Evolutionary conservation across 2,797 vertebrate genomes (phyloP).

Genomic region (Meriones psammophilus): DNA sequence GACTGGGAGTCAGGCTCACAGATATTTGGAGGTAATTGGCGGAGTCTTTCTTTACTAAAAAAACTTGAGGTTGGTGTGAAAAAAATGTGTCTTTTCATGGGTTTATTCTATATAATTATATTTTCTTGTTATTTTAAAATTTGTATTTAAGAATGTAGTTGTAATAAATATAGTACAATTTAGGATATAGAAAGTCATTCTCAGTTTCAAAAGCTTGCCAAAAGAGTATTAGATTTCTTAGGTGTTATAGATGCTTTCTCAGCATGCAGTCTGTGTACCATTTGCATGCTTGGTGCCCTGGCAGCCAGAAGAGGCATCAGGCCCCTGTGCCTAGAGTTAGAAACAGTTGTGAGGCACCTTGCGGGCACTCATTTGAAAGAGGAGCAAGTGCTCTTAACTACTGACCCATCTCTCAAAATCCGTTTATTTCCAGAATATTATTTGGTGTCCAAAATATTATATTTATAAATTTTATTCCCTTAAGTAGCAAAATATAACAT

Average conservation of each 20-base stretch:
- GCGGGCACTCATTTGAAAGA: background rate
- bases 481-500: slow-evolving; percentile 43
- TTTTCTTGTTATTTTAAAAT: slow-evolving; percentile 48
- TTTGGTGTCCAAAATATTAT: slow-evolving; percentile 48
- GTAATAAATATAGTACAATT: slow-evolving; percentile 56
- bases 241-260: background rate
- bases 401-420: background rate
- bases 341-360: background rate
- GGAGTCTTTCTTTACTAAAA: slow-evolving; percentile 35
- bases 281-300: background rate
- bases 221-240: background rate
- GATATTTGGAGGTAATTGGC: background rate
- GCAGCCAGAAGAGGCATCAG: background rate
- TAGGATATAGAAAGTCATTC: slow-evolving; percentile 24
- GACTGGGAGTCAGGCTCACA: background rate
- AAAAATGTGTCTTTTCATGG: background rate
- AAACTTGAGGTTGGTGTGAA: slow-evolving; percentile 20
- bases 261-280: background rate
- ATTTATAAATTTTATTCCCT: slow-evolving; percentile 42
- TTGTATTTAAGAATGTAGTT: slow-evolving; percentile 53
- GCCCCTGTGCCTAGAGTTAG: background rate
- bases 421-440: slow-evolving; percentile 40
- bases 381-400: background rate
- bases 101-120: background rate
- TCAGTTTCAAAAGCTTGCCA: slow-evolving; percentile 6